Base-by-base conservation (phyloP, 2,888 invertebrate genomes). In the Xanthorhoe spadicearia region DNA sequence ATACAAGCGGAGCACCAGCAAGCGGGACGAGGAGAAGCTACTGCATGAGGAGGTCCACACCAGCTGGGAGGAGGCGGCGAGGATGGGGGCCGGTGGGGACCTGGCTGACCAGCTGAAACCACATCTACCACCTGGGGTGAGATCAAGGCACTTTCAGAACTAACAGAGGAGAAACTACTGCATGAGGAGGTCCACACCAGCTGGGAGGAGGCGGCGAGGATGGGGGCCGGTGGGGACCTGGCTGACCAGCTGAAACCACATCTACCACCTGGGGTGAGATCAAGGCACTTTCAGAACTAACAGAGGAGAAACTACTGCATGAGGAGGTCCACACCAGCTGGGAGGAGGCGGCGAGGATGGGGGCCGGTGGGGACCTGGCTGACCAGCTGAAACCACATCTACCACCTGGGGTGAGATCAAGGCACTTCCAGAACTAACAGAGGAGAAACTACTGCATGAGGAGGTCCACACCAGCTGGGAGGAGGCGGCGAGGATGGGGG, bases 1-100 rank as follows among this genome's bases (percentile, higher is more conserved):
- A 85, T 98, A 97, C 87, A 96, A 97, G 83, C 92, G 96, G 61
- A 96, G 96, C 79, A 97, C 97, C 66, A 95, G 95, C 0, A 96
- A 97, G 89, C 92, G 95, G 77, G 96, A 96, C 74, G 96, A 96
- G 94, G 96, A 96, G 84, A 95, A 96, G 83, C 94, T 96, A 84
- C 88, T 96, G 0, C 96, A 96, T 73, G 96, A 96, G 83, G 95
- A 96, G 84, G 95, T 96, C 13, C 94, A 95, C 77, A 92, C 96
- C 17, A 95, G 94, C 76, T 96, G 96, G 95, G 95, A 95, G 78
- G 95, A 95, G 73, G 90, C 95, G 9, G 94, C 95, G 79, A 75
- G 89, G 61, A 79, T 93, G 6, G 93, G 93, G 0, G 92, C 88
- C 19, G 75, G 77, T 28, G 93, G 93, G 0, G 86, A 85, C 65